These are phyloP conservation scores for Chrysolina americana DNA, from an alignment of 2,888 invertebrate species.

Conservation along the genomic window DNA sequence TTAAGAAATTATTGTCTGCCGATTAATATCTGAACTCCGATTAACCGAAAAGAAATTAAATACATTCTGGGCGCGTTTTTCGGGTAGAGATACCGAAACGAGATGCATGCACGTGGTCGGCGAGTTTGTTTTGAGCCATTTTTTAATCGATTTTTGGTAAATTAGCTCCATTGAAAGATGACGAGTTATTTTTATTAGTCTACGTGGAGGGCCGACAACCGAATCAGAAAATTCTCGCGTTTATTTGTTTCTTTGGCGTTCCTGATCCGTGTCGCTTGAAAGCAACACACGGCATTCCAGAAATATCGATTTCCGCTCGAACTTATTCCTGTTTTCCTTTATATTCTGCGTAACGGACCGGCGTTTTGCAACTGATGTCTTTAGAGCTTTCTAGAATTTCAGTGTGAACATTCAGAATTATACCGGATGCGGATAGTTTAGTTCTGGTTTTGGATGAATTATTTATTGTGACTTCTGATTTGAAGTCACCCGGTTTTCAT, in stretches of 20 bases:
- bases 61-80: constrained; percentile 24
- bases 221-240: not conserved
- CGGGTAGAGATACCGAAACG: constrained; percentile 19
- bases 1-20: constrained; percentile 18
- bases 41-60: constrained; percentile 27
- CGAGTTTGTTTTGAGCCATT: constrained; percentile 12
- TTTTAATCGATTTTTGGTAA: constrained; percentile 6
- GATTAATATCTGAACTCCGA: constrained; percentile 28
- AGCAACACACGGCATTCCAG: constrained; percentile 8
- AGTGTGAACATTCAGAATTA: no score
- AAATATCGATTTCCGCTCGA: constrained; percentile 4
- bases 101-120: constrained; percentile 26
- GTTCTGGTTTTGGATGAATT: not conserved
- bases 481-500: no score
- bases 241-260: constrained; percentile 17
- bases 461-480: not conserved
- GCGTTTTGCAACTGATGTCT: not conserved
- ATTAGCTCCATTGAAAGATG: constrained; percentile 13
- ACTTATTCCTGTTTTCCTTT: constrained; percentile 6
- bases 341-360: constrained; percentile 2
- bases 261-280: not conserved
- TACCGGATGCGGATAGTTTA: not conserved
- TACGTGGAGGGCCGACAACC: constrained; percentile 20
- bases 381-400: not conserved
- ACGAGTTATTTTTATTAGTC: constrained; percentile 14